Evolutionary conservation across 2,888 invertebrate genomes (phyloP).

Genomic region (Drepana falcataria): DNA sequence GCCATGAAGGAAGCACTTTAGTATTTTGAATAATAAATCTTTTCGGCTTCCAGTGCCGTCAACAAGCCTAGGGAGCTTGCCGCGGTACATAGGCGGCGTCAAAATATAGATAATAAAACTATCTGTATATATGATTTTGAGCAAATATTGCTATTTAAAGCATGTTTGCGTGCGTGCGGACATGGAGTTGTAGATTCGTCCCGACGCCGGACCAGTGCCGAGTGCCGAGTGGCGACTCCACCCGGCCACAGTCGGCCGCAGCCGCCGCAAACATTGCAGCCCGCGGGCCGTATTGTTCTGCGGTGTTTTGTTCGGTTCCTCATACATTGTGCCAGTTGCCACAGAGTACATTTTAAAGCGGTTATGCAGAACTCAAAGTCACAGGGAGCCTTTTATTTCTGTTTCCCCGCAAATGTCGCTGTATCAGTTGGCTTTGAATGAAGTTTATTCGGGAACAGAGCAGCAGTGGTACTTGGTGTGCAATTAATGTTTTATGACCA

Average conservation of each 20-base stretch:
- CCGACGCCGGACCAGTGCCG: background rate
- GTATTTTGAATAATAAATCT: too few species aligned
- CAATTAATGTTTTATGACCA: background rate
- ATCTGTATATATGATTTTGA: too few species aligned
- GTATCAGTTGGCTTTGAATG: background rate
- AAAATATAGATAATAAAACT: too few species aligned
- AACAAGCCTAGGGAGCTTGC: too few species aligned
- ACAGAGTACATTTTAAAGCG: background rate
- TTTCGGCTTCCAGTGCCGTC: too few species aligned
- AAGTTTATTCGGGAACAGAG: background rate
- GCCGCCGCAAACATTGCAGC: background rate
- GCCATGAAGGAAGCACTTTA: too few species aligned
- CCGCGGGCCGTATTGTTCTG: background rate
- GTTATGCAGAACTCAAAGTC: background rate
- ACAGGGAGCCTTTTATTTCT: background rate
- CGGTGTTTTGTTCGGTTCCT: background rate
- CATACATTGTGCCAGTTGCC: background rate
- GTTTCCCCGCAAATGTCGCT: background rate
- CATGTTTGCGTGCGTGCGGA: too few species aligned
- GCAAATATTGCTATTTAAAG: too few species aligned
- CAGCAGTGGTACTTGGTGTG: background rate
- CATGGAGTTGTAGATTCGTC: too few species aligned
- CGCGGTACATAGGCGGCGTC: too few species aligned
- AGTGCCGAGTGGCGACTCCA: background rate
- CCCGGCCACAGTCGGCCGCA: background rate